Evolutionary conservation across 2,888 invertebrate species (phyloP).

Genomic region (Leptinotarsa tumamoca): DNA sequence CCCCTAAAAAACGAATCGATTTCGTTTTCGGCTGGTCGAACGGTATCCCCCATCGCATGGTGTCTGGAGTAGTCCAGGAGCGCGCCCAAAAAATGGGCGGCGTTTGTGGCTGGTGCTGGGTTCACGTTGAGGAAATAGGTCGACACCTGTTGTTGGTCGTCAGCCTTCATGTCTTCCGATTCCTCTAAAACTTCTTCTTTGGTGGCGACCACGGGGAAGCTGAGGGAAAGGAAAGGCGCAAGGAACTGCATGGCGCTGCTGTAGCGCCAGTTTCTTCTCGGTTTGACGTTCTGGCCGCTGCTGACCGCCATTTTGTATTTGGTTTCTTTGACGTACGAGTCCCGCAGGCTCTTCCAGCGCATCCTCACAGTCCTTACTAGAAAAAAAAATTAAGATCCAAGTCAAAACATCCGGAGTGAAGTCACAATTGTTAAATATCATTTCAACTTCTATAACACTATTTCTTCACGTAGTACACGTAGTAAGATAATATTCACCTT

Average conservation of each 20-base stretch:
- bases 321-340: slow-evolving; percentile 47
- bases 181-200: slow-evolving; percentile 28
- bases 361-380: slow-evolving; percentile 43
- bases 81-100: slow-evolving; percentile 39
- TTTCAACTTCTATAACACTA: too few species aligned
- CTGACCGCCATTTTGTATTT: slow-evolving; percentile 42
- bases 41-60: neutral
- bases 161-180: slow-evolving; percentile 23
- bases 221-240: slow-evolving; percentile 40
- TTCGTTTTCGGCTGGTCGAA: slow-evolving; percentile 32
- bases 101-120: slow-evolving; percentile 5
- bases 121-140: slow-evolving; percentile 26
- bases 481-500: too few species aligned
- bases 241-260: slow-evolving; percentile 45
- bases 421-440: too few species aligned
- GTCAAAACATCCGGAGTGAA: neutral
- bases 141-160: slow-evolving; percentile 16
- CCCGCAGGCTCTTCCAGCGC: slow-evolving; percentile 49
- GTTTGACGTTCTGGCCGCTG: slow-evolving; percentile 37
- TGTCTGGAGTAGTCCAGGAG: slow-evolving; percentile 21
- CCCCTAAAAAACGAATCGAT: slow-evolving; percentile 48
- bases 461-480: too few species aligned
- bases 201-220: slow-evolving; percentile 31
- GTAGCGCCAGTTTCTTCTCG: slow-evolving; percentile 45
- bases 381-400: slow-evolving; percentile 29